Evolutionary conservation across 1,140 invertebrate genomes (phyloP).

Genomic region (Temnothorax nylanderi): DNA sequence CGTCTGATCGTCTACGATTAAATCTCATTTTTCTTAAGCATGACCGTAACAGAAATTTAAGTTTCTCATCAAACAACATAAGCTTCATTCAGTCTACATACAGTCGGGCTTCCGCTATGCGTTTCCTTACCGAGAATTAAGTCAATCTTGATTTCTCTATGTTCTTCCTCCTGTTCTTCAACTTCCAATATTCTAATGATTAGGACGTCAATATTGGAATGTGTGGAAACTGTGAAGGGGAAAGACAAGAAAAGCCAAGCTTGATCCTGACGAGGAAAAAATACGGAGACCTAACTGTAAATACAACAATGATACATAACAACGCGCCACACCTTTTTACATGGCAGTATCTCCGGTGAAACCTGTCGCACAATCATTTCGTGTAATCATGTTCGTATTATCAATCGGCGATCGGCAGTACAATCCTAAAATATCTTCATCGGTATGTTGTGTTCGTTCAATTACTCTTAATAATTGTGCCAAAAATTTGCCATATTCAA

Average conservation of each 20-base stretch:
- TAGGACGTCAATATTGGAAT: not conserved
- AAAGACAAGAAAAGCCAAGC: not conserved
- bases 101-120: not conserved
- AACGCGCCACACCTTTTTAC: constrained; percentile 76
- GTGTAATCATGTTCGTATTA: constrained; percentile 26
- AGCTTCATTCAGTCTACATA: constrained; percentile 72
- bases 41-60: not conserved
- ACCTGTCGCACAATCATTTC: constrained; percentile 5
- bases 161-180: not conserved
- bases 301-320: constrained; percentile 78
- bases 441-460: not conserved
- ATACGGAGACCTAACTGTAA: constrained; percentile 44
- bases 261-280: not conserved
- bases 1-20: not conserved
- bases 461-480: not conserved
- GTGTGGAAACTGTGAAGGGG: not conserved
- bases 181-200: not conserved
- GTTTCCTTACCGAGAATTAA: not conserved
- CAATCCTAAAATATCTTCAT: constrained; percentile 23
- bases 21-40: not conserved
- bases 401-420: constrained; percentile 14
- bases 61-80: constrained; percentile 48
- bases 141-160: not conserved
- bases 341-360: constrained; percentile 42
- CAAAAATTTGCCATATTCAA: not conserved